Conservation (phyloP, 2,888 invertebrate species). For the Pandemis corylana region DNA sequence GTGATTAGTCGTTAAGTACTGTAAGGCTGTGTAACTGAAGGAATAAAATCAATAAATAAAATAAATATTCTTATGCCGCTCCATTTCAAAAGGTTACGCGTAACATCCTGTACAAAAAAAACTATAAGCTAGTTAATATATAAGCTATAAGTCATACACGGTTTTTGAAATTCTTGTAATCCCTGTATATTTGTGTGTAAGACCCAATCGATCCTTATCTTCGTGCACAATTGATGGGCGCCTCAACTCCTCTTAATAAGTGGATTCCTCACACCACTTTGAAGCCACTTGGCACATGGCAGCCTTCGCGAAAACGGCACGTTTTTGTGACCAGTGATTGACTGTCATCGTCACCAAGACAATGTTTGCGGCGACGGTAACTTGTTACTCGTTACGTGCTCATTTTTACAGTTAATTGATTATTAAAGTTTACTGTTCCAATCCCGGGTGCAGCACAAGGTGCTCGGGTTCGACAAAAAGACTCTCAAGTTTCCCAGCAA, state of each 20-base stretch:
- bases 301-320: constrained; percentile 48
- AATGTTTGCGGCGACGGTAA: constrained; percentile 49
- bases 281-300: constrained; percentile 51
- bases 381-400: constrained; percentile 32
- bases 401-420: constrained; percentile 9
- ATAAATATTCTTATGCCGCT: too few species aligned
- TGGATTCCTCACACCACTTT: constrained; percentile 59
- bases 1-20: too few species aligned
- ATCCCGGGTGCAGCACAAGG: neutral
- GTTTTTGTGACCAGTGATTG: constrained; percentile 35
- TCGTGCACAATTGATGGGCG: constrained; percentile 59
- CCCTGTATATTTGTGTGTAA: too few species aligned
- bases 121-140: too few species aligned
- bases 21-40: too few species aligned
- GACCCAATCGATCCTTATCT: constrained; percentile 36
- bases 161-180: too few species aligned
- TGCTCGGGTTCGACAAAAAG: neutral
- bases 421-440: neutral
- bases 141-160: neutral
- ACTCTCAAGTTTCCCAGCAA: neutral
- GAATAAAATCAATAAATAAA: too few species aligned
- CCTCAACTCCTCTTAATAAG: constrained; percentile 61
- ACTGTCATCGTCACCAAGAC: constrained; percentile 36
- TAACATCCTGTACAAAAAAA: too few species aligned
- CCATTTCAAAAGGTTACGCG: too few species aligned